Evolutionary conservation across 2,113 vertebrate genomes (phyloP).

Genomic region (Cinclus mexicanus): DNA sequence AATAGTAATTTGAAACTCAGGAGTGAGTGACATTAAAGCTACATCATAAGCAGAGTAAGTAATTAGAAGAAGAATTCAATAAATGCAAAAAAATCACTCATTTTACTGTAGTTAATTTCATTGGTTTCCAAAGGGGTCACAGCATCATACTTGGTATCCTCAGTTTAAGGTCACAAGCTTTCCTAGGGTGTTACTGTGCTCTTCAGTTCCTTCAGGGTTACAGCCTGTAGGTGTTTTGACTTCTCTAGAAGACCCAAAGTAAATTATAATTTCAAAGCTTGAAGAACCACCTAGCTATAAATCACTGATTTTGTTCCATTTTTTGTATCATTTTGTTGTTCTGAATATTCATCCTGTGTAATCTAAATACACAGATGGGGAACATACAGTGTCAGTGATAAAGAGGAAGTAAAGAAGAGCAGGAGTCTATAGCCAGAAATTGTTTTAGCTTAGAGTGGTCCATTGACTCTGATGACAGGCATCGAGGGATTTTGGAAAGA

Average conservation of each 20-base stretch:
- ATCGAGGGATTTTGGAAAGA: not conserved
- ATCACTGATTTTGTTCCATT: not conserved
- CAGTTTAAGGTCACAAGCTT: not conserved
- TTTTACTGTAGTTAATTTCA: not conserved
- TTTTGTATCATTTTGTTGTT: not conserved
- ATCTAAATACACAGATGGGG: not conserved
- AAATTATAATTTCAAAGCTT: not conserved
- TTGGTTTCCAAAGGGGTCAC: not conserved
- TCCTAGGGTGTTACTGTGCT: not conserved
- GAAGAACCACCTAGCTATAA: not conserved
- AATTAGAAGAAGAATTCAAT: not conserved
- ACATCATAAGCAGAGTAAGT: not conserved
- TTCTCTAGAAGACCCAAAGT: not conserved
- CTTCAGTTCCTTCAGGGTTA: not conserved
- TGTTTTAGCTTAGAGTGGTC: not conserved
- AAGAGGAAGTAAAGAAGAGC: not conserved
- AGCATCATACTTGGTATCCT: not conserved
- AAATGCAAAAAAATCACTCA: not conserved
- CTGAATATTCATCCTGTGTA: not conserved
- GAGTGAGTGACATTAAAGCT: not conserved
- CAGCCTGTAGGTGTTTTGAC: not conserved
- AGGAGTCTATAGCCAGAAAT: not conserved
- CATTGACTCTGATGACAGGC: not conserved
- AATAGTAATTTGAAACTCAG: not conserved
- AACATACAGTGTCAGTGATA: fast-evolving